Evolutionary conservation across 2,113 vertebrate genomes (phyloP).

Genomic region (Aramus guarauna): DNA sequence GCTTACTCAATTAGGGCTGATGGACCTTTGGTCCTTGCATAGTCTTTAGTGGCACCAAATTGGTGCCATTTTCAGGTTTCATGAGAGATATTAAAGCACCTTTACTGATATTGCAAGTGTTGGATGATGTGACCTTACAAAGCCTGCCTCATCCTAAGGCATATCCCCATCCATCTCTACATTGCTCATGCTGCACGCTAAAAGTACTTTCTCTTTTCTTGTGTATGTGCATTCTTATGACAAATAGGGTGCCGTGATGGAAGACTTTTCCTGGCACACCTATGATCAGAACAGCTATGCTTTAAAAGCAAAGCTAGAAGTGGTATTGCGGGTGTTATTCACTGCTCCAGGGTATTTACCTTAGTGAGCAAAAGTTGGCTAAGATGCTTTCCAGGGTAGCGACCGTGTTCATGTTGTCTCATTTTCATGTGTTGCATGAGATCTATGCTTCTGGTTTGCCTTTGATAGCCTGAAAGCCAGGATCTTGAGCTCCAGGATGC

Average conservation of each 20-base stretch:
- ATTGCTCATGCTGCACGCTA: not conserved
- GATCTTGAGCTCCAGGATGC: not conserved
- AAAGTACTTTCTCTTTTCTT: not conserved
- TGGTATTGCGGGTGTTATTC: not conserved
- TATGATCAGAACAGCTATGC: not conserved
- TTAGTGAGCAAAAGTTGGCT: not conserved
- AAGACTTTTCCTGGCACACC: not conserved
- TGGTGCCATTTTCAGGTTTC: not conserved
- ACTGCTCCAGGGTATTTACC: not conserved
- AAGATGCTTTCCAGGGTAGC: not conserved
- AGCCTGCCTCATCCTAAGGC: not conserved
- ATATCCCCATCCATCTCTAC: rapidly evolving
- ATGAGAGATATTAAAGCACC: not conserved
- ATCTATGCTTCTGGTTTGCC: not conserved
- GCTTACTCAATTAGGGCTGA: not conserved
- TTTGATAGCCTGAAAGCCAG: not conserved
- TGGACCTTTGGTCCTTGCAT: not conserved
- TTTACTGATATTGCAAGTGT: not conserved
- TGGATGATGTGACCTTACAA: not conserved
- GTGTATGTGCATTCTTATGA: not conserved
- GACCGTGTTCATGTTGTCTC: not conserved
- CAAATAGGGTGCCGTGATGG: not conserved
- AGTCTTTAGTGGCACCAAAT: not conserved
- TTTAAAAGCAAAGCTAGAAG: not conserved
- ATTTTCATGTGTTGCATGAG: not conserved